Evolutionary conservation across 2,888 invertebrate species (phyloP), one percentile per base, ranked within the genome.

Genomic region (Patella pellucida): DNA sequence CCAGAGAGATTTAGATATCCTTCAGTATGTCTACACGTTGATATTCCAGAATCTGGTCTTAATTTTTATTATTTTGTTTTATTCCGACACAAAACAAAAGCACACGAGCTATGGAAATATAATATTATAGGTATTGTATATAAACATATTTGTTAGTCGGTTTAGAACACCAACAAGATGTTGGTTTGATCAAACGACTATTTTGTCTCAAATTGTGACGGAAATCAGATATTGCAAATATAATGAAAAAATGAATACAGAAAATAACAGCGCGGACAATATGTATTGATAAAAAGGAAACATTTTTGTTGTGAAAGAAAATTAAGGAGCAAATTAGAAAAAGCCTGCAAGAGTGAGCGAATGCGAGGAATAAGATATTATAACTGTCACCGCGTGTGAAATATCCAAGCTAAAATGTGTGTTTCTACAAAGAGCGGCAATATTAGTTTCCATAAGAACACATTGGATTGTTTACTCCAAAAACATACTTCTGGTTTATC

Each of bases 401-500:
- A 62, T 62, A 62, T 62, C 62, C 19, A n/a, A 62, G 62, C 62
- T 62, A 19, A 62, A 62, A 62, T 62, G 62, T 62, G 62, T 62
- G 62, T 62, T 62, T 62, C 62, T 23, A 62, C 62, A 62, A 62
- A 62, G 62, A 62, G 62, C 19, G 62, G 62, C 62, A 62, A 62
- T 62, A 62, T 62, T 62, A 62, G 62, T 62, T 62, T 62, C 62
- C 62, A 62, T 62, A 62, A 62, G 62, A 62, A 62, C 62, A 62
- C 62, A 62, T 62, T 62, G 62, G 14, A 23, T 62, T 62, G 62
- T 62, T 62, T 62, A 62, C 23, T 62, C 19, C 19, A 19, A 62
- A 62, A 62, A 62, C 62, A 62, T 23, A 23, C 62, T 62, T 23
- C 62, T 62, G 23, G 62, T 62, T 62, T 62, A 62, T 62, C 62